Conservation (phyloP, 2,797 vertebrate species). For the Crocidura indochinensis region DNA sequence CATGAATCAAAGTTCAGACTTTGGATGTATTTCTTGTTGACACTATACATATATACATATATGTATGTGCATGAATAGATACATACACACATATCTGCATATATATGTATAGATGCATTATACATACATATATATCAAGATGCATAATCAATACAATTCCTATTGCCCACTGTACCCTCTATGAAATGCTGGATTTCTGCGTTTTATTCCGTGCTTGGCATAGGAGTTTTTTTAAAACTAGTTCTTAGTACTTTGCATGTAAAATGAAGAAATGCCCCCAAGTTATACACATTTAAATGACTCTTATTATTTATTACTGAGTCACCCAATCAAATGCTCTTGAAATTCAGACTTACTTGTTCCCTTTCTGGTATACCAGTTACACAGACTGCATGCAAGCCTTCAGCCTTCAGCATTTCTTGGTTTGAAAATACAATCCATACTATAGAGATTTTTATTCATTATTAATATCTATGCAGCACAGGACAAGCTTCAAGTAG, state of each 20-base stretch:
- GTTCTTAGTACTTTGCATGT: neutral
- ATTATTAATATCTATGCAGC: neutral
- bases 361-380: neutral
- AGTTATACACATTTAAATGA: neutral
- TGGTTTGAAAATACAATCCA: slow-evolving; percentile 17
- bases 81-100: too few relatives aligned
- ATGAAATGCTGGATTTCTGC: neutral
- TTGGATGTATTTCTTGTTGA: neutral
- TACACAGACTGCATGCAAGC: neutral
- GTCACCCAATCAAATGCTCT: neutral
- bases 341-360: slow-evolving; percentile 10
- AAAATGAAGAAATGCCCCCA: neutral
- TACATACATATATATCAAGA: neutral
- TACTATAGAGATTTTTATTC: neutral
- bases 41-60: neutral
- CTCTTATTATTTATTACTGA: neutral
- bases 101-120: neutral
- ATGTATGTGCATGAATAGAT: too few relatives aligned
- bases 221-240: neutral
- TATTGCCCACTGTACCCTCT: neutral
- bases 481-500: neutral
- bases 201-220: neutral
- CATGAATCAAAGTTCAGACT: slow-evolving; percentile 24
- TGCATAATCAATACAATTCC: neutral
- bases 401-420: neutral